Evolutionary conservation across 1,140 invertebrate genomes (phyloP), one percentile per base, ranked within the genome.

Genomic region (Anagrus nilaparvatae): DNA sequence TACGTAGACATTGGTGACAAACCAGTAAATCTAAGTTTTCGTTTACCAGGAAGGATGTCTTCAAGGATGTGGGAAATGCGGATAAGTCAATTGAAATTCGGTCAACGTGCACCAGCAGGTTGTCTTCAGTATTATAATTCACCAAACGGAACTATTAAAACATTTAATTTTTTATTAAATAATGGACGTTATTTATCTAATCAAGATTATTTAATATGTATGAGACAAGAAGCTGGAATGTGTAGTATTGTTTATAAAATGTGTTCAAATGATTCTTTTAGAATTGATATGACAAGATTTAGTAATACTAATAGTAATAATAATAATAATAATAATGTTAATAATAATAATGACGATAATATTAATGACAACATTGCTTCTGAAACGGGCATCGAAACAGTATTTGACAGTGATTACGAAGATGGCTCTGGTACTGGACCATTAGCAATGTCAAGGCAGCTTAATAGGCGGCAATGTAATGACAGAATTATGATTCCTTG

Each of bases 151-250:
- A 73, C 73, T 2, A 66, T 84, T 28, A 74, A 78, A 56, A 85
- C 82, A 1, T 77, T 87, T 56, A 88, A 88, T 59, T 87, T 78
- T 54, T 76, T 83, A 1, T 76, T 80, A 3, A 88, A 88, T 56
- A n/a, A n/a, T n/a, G 84, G 84, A 0, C 69, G 84, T 3, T 82
- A 84, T 49, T 59, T 88, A n/a, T 79, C 85, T 0, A 69, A 77
- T 46, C 83, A 85, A 49, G 77, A 86, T 53, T 86, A 88, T 60
- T 69, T 73, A 29, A 75, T 84, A n/a, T 88, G 84, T 52, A 71
- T 86, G 29, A 64, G 82, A 10, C 78, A 81, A 49, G 81, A 82
- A 51, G 54, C 59, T 9, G 76, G 74, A 0, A 79, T 78, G 73
- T 87, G 84, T 52, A 80, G 81, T 8, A 77, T 87, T n/a, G 66